Evolutionary conservation across 2,113 vertebrate genomes (phyloP), one percentile per base, ranked within the genome.

Genomic region (Trachemys scripta): DNA sequence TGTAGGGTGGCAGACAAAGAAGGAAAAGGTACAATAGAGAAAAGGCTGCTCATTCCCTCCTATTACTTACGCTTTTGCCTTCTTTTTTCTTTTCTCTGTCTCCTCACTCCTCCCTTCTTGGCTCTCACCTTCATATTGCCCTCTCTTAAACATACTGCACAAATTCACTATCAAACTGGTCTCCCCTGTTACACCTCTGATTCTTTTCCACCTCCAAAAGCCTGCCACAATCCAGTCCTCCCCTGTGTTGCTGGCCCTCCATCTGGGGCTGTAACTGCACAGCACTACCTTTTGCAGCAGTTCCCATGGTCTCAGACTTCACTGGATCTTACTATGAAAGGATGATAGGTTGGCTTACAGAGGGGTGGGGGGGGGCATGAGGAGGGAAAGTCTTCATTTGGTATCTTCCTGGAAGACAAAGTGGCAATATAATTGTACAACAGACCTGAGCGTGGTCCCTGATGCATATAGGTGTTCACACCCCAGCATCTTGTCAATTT

Each of bases 191-290:
- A 45, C 19, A 72, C 19, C 65, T 72, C n/a, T 38, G 35, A 38
- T 72, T 78, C 0, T 16, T 42, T 50, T 45, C 90, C 42, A 47
- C 19, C 75, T 59, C 81, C 29, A 59, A 5, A 19, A 53, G 27
- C 4, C 1, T 24, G 78, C 84, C 56, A 54, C 17, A 17, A 35
- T 7, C 1, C 35, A 45, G 2, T 6, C 0, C 84, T 51, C 9
- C 10, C 84, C 4, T 31, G 17, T 45, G 16, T 56, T 35, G 20
- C 35, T 75, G 75, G 5, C 16, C 49, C 38, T 78, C 22, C 10
- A 2, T 8, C 75, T 27, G 42, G 24, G 5, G 25, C 38, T 45
- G 22, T 47, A 47, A 42, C 17, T 72, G 35, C 29, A 65, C 31
- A n/a, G 14, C 54, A 59, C 42, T n/a, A 19, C 53, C 54, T 47